Evolutionary conservation across 2,797 vertebrate genomes (phyloP).

Genomic region (Microctenopoma stevenorrisi): DNA sequence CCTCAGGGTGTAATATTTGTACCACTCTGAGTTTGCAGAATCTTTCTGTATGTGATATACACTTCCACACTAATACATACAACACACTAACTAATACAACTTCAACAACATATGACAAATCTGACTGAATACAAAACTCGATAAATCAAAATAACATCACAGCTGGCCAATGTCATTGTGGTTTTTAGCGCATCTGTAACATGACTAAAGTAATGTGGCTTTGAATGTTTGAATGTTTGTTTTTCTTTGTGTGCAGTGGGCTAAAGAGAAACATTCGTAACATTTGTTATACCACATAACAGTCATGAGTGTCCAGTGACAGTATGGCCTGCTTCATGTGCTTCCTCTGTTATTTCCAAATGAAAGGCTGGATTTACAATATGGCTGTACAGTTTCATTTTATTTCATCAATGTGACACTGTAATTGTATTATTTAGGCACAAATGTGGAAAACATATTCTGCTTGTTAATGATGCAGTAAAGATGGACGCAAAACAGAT

Average conservation of each 20-base stretch:
- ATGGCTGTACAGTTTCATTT: background rate
- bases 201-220: background rate
- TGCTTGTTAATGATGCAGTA: constrained; percentile 6
- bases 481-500: constrained; percentile 7
- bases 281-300: constrained; percentile 50
- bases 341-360: constrained; percentile 29
- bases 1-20: constrained; percentile 1
- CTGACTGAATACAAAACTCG: constrained; percentile 65
- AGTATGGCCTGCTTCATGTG: constrained; percentile 80
- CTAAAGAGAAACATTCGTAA: constrained; percentile 11
- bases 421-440: background rate
- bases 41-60: constrained; percentile 37
- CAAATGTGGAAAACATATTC: background rate
- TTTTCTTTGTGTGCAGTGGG: background rate
- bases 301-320: constrained; percentile 86
- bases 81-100: constrained; percentile 71
- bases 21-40: background rate
- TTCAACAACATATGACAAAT: constrained; percentile 71
- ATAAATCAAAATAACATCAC: constrained; percentile 60
- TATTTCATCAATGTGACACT: constrained; percentile 15
- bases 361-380: constrained; percentile 51
- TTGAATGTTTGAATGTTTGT: background rate
- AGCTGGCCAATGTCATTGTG: constrained; percentile 4
- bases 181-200: constrained; percentile 11
- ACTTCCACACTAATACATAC: constrained; percentile 65